Evolutionary conservation across 2,797 vertebrate species (phyloP).

Genomic region (Gila robusta): DNA sequence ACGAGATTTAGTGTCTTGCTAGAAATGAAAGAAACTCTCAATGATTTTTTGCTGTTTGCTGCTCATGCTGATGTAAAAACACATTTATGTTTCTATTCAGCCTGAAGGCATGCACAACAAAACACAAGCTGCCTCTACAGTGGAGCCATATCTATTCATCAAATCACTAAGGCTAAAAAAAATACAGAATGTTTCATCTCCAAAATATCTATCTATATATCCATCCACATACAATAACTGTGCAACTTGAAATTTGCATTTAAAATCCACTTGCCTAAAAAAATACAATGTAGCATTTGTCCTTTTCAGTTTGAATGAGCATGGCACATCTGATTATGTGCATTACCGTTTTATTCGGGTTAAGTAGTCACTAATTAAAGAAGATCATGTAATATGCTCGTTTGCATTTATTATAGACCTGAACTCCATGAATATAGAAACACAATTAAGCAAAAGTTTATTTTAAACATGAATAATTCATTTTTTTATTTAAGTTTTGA

Average conservation of each 20-base stretch:
- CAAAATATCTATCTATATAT: not conserved
- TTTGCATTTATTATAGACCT: not conserved
- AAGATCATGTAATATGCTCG: not conserved
- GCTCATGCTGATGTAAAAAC: conserved; percentile 20
- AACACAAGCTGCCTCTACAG: conserved; percentile 21
- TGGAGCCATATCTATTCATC: conserved; percentile 18
- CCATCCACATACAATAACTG: not conserved
- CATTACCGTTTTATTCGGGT: not conserved
- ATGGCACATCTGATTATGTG: not conserved
- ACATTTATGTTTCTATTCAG: conserved; percentile 33
- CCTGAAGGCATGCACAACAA: conserved; percentile 23
- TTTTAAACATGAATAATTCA: not conserved
- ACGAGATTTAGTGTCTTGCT: not conserved
- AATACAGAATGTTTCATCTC: not conserved
- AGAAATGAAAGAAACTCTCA: conserved; percentile 16
- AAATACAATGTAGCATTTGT: not conserved
- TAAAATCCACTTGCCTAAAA: not conserved
- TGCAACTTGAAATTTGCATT: not conserved
- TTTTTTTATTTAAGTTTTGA: not conserved
- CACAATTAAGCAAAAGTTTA: not conserved
- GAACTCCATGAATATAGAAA: conserved; percentile 4
- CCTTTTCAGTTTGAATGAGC: not conserved
- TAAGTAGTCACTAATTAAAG: not conserved
- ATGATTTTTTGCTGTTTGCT: conserved; percentile 14
- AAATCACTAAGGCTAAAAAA: conserved; percentile 18